phyloP scores from a whole-genome alignment of 2,797 vertebrate species.

The Myripristis murdjan region DNA sequence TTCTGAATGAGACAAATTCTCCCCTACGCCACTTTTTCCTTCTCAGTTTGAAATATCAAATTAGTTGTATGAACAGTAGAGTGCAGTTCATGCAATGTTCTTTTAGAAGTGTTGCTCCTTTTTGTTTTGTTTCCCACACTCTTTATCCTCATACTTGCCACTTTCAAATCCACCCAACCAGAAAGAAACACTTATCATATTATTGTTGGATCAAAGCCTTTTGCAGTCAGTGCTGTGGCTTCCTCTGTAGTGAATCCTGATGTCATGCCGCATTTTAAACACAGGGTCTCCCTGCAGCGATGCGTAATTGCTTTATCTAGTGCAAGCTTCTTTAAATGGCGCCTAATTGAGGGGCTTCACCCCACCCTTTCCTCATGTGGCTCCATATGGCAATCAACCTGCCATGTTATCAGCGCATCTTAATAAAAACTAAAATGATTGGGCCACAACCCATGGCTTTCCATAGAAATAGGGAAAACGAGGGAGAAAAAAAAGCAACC shows the following conservation, averaged over 20 bases:
- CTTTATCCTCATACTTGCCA: slow-evolving; percentile 7
- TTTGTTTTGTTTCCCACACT: slow-evolving; percentile 20
- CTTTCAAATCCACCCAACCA: slow-evolving; percentile 9
- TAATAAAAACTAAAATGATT: slow-evolving; percentile 84
- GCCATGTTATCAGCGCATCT: slow-evolving; percentile 77
- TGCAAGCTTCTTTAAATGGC: slow-evolving; percentile 67
- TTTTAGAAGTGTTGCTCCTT: neutral
- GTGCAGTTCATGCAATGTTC: neutral
- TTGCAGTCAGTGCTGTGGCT: slow-evolving; percentile 19
- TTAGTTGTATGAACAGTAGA: neutral
- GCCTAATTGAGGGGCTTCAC: slow-evolving; percentile 72
- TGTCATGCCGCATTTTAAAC: slow-evolving; percentile 41
- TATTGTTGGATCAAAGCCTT: slow-evolving; percentile 45
- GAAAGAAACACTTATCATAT: slow-evolving; percentile 20
- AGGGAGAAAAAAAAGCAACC: slow-evolving; percentile 36
- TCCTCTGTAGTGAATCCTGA: slow-evolving; percentile 55
- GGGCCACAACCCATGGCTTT: slow-evolving; percentile 74
- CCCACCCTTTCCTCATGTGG: slow-evolving; percentile 83
- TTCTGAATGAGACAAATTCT: too few relatives aligned
- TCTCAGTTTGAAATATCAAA: slow-evolving; percentile 41
- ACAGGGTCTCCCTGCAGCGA: slow-evolving; percentile 43
- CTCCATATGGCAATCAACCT: slow-evolving; percentile 79
- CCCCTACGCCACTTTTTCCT: neutral
- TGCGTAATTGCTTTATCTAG: slow-evolving; percentile 74
- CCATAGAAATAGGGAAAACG: slow-evolving; percentile 65